Percentiles rank a stretch among this genome's conserved stretches.
These are phyloP conservation scores for Pseudomyrmex dendroicus DNA, from an alignment of 1,140 invertebrate genomes.

Conservation along the genomic window DNA sequence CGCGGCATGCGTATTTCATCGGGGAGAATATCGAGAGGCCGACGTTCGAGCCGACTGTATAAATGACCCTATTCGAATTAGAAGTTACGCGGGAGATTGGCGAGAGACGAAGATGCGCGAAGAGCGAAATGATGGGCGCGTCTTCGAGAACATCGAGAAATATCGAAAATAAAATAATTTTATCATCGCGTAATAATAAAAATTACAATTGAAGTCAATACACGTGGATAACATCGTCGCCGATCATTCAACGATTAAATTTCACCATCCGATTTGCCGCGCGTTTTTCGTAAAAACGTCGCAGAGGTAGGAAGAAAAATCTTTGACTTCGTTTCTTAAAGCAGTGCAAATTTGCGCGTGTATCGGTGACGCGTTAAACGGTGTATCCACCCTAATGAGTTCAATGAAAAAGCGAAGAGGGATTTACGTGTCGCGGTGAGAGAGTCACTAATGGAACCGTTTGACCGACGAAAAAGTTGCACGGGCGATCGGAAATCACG, in stretches of 20 bases:
- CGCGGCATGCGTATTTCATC: conserved; percentile 27
- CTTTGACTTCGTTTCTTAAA: conserved; percentile 5
- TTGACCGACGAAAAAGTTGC: conserved; percentile 41
- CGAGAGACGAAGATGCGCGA: neutral
- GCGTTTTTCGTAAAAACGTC: conserved; percentile 10
- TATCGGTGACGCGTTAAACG: conserved; percentile 24
- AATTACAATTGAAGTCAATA: no score
- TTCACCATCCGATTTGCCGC: neutral
- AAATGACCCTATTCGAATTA: conserved; percentile 2
- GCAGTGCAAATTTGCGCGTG: conserved; percentile 32
- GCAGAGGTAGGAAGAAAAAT: neutral
- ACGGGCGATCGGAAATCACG: conserved; percentile 39
- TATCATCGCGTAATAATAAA: no score
- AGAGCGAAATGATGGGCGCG: neutral
- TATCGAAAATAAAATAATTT: neutral
- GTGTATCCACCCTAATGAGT: conserved; percentile 44
- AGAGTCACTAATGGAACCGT: conserved; percentile 49
- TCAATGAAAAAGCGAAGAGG: conserved; percentile 32
- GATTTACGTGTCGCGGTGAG: conserved; percentile 7
- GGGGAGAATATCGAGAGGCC: conserved; percentile 4
- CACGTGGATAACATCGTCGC: neutral
- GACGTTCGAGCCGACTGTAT: neutral
- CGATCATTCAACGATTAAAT: neutral
- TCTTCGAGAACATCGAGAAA: conserved; percentile 13
- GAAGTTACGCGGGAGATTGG: neutral